These are phyloP conservation scores for Bostrychus sinensis DNA, from an alignment of 2,113 vertebrate species.

Conservation along the genomic window DNA sequence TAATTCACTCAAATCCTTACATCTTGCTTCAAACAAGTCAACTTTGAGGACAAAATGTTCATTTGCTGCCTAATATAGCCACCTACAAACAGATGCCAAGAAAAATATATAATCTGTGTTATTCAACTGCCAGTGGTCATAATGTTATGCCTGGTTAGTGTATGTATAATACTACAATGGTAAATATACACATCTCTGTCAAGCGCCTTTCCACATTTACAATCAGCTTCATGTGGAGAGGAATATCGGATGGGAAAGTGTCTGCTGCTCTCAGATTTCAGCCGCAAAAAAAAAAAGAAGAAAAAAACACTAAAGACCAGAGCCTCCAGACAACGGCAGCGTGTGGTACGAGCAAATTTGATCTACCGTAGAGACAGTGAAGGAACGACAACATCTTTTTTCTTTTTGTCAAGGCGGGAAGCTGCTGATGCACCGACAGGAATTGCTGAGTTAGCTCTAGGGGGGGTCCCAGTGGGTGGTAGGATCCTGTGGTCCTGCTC, in stretches of 20 bases:
- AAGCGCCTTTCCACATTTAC: constrained; percentile 26
- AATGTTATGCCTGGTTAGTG: too few species aligned
- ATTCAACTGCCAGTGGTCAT: too few species aligned
- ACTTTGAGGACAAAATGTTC: too few species aligned
- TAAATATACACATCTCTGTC: constrained; percentile 30
- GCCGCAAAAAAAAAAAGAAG: too few species aligned
- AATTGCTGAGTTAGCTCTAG: constrained; percentile 48
- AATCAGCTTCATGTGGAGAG: constrained; percentile 6
- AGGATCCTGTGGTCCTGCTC: constrained; percentile 41
- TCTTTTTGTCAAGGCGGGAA: constrained; percentile 17
- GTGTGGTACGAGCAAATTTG: constrained; percentile 8
- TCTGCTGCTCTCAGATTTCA: constrained; percentile 26
- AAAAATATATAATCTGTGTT: too few species aligned
- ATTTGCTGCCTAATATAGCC: too few species aligned
- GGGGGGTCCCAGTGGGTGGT: constrained; percentile 35
- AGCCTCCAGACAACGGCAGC: constrained; percentile 9
- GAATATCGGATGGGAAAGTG: background rate
- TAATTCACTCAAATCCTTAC: too few species aligned
- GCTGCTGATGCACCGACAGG: constrained; percentile 53
- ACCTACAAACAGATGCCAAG: too few species aligned
- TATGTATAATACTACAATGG: constrained; percentile 16
- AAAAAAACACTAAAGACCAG: constrained; percentile 3
- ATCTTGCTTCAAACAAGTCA: too few species aligned
- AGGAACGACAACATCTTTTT: constrained; percentile 30
- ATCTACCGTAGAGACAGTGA: constrained; percentile 13